Evolutionary conservation across 53 echinoderm and acorn worm species (phyloP).

Genomic region (Echinarachnius parma): DNA sequence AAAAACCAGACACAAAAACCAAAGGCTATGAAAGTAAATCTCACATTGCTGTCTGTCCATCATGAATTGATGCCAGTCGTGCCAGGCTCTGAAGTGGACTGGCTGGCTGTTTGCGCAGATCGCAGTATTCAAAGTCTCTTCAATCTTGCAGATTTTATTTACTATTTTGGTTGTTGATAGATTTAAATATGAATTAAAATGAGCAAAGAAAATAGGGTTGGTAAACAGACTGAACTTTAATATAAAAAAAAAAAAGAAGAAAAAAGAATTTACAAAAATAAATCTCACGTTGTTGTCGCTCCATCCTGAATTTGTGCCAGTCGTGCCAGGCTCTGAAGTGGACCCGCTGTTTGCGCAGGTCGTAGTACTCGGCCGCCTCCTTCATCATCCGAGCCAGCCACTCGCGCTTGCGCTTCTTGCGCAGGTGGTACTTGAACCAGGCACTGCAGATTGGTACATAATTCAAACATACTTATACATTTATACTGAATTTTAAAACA

Average conservation of each 20-base stretch:
- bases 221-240: too few species aligned
- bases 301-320: slow-evolving; percentile 71
- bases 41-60: slow-evolving; percentile 78
- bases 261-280: too few species aligned
- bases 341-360: slow-evolving; percentile 71
- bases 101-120: slow-evolving; percentile 67
- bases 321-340: slow-evolving; percentile 75
- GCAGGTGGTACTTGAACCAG: slow-evolving; percentile 80
- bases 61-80: slow-evolving; percentile 72
- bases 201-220: too few species aligned
- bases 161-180: too few species aligned
- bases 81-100: slow-evolving; percentile 80
- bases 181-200: too few species aligned
- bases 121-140: slow-evolving; percentile 83
- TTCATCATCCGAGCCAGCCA: slow-evolving; percentile 85
- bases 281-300: slow-evolving; percentile 88
- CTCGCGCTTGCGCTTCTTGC: slow-evolving; percentile 67
- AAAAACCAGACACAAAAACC: too few species aligned
- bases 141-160: too few species aligned
- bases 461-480: too few species aligned
- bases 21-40: too few species aligned
- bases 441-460: slow-evolving; percentile 57
- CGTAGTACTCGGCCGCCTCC: slow-evolving; percentile 78
- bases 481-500: too few species aligned
- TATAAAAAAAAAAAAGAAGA: too few species aligned